Conservation (phyloP, 1,140 invertebrate species). For the Danaus plexippus region DNA sequence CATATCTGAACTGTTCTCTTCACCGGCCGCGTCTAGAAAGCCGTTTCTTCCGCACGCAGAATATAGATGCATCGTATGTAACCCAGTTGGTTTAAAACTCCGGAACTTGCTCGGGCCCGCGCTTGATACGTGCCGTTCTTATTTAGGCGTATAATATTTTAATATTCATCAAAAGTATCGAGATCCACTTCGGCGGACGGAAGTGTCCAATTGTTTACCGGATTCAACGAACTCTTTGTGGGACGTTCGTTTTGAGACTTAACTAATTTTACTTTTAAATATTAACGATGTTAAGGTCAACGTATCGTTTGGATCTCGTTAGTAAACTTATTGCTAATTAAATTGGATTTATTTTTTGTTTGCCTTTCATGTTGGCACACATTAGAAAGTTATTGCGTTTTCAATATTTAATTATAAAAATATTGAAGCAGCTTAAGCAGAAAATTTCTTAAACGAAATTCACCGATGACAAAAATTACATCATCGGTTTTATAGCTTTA, state of each 20-base stretch:
- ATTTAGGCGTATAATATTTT: constrained; percentile 30
- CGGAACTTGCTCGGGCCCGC: constrained; percentile 1
- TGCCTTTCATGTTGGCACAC: not conserved
- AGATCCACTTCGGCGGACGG: constrained; percentile 42
- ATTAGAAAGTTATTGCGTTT: not conserved
- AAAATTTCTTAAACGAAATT: not conserved
- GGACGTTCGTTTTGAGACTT: constrained; percentile 17
- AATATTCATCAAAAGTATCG: constrained; percentile 37
- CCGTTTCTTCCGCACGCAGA: constrained; percentile 28
- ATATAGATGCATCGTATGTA: constrained; percentile 38
- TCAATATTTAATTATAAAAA: constrained; percentile 16
- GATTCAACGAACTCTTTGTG: constrained; percentile 54
- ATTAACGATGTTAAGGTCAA: constrained; percentile 20
- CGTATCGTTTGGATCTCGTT: no score
- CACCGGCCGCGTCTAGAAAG: constrained; percentile 43
- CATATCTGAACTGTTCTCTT: no score
- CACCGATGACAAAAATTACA: no score
- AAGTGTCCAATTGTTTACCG: constrained; percentile 51
- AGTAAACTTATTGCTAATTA: no score
- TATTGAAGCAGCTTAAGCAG: constrained; percentile 4
- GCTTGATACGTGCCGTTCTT: constrained; percentile 20
- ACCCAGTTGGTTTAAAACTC: constrained; percentile 27
- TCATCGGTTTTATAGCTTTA: no score
- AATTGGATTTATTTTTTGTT: no score
- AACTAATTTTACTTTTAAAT: constrained; percentile 16